Evolutionary conservation across 1,140 invertebrate species (phyloP).

Genomic region (Zaprionus ornatus): DNA sequence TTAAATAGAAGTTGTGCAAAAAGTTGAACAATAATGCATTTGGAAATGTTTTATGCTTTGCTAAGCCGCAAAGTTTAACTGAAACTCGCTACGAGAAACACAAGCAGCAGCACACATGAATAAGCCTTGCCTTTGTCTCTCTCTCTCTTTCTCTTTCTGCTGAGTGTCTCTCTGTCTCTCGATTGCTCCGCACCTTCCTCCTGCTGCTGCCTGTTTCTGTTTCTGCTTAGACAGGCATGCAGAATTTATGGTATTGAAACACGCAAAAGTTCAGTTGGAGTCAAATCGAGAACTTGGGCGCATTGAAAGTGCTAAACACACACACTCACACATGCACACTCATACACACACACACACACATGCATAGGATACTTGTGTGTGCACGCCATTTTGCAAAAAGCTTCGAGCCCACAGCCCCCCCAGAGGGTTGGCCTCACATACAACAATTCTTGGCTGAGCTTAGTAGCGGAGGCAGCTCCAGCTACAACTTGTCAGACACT

Average conservation of each 20-base stretch:
- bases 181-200: background rate
- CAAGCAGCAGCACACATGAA: constrained; percentile 10
- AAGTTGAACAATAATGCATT: constrained; percentile 65
- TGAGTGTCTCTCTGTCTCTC: background rate
- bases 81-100: constrained; percentile 20
- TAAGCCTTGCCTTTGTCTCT: background rate
- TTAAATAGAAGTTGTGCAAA: constrained; percentile 31
- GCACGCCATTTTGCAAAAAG: constrained; percentile 75
- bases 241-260: constrained; percentile 81
- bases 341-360: constrained; percentile 21
- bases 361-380: constrained; percentile 24
- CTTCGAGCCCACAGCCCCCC: constrained; percentile 35
- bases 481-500: constrained; percentile 17
- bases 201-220: background rate
- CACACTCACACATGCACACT: constrained; percentile 14
- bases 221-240: constrained; percentile 60
- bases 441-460: constrained; percentile 21
- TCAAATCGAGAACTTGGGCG: constrained; percentile 73
- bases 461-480: constrained; percentile 13
- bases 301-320: constrained; percentile 66
- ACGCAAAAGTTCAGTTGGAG: constrained; percentile 78
- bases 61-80: constrained; percentile 47
- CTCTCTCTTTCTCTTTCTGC: background rate
- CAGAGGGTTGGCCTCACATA: constrained; percentile 25
- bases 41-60: constrained; percentile 65